Conservation (phyloP, 2,888 invertebrate genomes). For the Microplitis manilae region DNA sequence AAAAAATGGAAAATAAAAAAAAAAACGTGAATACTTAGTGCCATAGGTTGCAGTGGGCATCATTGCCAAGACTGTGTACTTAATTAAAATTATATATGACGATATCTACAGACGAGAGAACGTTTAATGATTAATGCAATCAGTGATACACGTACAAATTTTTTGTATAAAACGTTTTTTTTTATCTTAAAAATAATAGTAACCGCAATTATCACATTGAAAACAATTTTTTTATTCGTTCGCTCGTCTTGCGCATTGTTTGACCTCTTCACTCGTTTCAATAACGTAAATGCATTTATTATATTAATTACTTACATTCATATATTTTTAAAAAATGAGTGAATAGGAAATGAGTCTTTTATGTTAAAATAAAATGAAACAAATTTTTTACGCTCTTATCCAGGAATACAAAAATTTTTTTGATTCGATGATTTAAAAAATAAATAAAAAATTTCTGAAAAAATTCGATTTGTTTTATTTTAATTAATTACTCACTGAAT, state of each 20-base stretch:
- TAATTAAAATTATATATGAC: constrained; percentile 62
- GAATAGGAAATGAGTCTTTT: no score
- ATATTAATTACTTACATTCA: constrained; percentile 32
- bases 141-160: constrained; percentile 5
- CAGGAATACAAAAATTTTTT: background rate
- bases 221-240: constrained; percentile 11
- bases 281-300: constrained; percentile 26
- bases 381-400: no score
- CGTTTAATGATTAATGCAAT: constrained; percentile 10
- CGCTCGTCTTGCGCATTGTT: constrained; percentile 17
- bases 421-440: no score
- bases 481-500: constrained; percentile 33
- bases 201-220: no score
- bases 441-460: background rate
- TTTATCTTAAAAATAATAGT: background rate
- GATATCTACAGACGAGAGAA: constrained; percentile 39
- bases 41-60: constrained; percentile 68
- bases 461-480: background rate
- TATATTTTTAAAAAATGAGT: no score
- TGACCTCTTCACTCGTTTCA: background rate
- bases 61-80: constrained; percentile 68
- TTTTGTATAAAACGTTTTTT: constrained; percentile 21
- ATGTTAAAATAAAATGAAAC: no score
- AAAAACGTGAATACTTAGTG: constrained; percentile 71
- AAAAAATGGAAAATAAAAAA: constrained; percentile 44